Base-by-base conservation (phyloP, 2,797 vertebrate species). In the Natrix natrix region DNA sequence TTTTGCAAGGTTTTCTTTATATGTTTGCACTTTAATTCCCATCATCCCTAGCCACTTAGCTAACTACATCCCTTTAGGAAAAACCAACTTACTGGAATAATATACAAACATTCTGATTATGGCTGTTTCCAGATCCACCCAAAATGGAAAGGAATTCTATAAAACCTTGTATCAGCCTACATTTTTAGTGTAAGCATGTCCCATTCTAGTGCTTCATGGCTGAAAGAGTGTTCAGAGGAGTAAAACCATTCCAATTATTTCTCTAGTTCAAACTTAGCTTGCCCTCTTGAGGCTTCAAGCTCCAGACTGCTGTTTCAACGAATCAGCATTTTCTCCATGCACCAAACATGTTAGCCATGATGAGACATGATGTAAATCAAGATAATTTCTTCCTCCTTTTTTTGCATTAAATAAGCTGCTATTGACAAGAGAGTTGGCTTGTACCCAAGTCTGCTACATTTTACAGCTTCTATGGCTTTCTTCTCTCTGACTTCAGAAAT, bases 301-400 rank as follows among this genome's bases (percentile, higher is more conserved):
- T 78, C 55, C 22, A 59, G 8, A 6, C 32, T 91, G 57, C 90
- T 89, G 88, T 91, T 93, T 93, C 88, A 59, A 59, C 32, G 48
- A 91, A 56, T 74, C 87, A 89, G 26, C 43, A 63, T 61, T 89
- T 89, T 87, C 57, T 89, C 24, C 7, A 43, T 59, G 87, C n/a
- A 93, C 48, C 17, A 37, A 91, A 32, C 1, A 32, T 48, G 48
- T 91, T 89, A 52, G 90, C 66, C 57, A 89, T 93, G 57, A 89
- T 89, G 90, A 91, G 83, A 89, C 91, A 89, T 43, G 52, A 91
- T 93, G 90, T 91, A 43, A 86, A 86, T 91, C 69, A 89, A 89
- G 69, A 86, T 93, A 90, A 89, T 86, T 90, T 83, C 90, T 93
- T 87, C 93, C 90, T 74, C 87, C 63, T 87, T 93, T 63, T 63